Conservation (phyloP, 2,888 invertebrate species). For the Spisula subtruncata region DNA sequence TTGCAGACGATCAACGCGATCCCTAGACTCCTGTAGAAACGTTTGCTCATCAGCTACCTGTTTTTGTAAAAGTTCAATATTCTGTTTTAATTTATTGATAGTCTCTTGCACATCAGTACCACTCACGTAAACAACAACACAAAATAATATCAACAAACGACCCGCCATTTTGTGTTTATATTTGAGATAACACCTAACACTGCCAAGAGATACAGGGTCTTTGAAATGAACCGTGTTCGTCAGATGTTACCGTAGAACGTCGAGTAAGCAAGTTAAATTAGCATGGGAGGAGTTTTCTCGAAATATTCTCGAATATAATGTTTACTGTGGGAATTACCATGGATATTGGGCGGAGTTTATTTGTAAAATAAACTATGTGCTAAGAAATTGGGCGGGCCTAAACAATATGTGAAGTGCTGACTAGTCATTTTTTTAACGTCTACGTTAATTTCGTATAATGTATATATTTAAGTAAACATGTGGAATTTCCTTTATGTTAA, state of each 20-base stretch:
- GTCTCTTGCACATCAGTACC: slow-evolving; percentile 54
- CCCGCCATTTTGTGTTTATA: slow-evolving; percentile 55
- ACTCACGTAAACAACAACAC: slow-evolving; percentile 38
- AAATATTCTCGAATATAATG: neutral
- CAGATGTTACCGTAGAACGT: neutral
- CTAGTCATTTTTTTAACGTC: too few species aligned
- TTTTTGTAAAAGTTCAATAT: slow-evolving; percentile 51
- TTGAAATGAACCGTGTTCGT: neutral
- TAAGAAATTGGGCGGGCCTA: too few species aligned
- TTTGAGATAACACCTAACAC: slow-evolving; percentile 29
- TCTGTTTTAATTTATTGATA: slow-evolving; percentile 52
- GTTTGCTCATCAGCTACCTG: slow-evolving; percentile 56
- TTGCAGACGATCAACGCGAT: slow-evolving; percentile 48
- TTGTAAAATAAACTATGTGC: too few species aligned
- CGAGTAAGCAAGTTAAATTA: neutral
- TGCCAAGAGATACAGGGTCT: neutral
- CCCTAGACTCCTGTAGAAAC: slow-evolving; percentile 49
- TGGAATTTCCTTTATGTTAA: too few species aligned
- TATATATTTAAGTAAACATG: too few species aligned
- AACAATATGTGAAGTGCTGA: too few species aligned
- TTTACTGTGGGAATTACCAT: neutral
- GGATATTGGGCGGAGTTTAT: neutral
- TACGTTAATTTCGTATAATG: too few species aligned
- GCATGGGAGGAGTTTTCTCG: neutral
- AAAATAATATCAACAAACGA: slow-evolving; percentile 45